phyloP scores from a whole-genome alignment of 2,888 invertebrate genomes.

The Aspidiotus destructor region DNA sequence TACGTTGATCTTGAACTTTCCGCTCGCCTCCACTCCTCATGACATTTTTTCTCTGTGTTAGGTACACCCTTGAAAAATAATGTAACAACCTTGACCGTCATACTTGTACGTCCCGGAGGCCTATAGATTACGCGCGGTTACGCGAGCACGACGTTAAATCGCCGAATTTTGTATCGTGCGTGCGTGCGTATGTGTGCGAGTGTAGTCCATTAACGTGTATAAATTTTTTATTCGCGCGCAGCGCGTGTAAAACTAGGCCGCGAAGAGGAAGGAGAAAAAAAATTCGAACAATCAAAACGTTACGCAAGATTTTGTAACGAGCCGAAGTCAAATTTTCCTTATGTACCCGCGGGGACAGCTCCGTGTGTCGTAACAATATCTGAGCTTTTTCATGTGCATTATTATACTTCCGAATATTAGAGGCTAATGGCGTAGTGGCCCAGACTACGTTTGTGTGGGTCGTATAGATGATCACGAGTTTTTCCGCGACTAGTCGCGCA shows the following conservation, averaged over 20 bases:
- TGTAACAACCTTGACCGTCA: conserved; percentile 9
- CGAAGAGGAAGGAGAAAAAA: background rate
- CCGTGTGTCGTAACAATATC: background rate
- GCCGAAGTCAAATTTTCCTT: too few species aligned
- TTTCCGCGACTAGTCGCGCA: too few species aligned
- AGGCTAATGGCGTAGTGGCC: too few species aligned
- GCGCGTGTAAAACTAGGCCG: background rate
- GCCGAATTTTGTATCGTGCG: background rate
- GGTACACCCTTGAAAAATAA: conserved; percentile 10
- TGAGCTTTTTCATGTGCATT: background rate
- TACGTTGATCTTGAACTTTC: conserved; percentile 13
- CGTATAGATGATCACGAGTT: too few species aligned
- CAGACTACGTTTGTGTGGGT: too few species aligned
- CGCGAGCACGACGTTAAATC: background rate
- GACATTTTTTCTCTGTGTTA: background rate
- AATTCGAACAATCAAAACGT: conserved; percentile 7
- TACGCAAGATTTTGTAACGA: conserved; percentile 14
- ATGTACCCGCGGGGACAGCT: too few species aligned
- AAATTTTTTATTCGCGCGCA: background rate
- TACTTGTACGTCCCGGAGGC: background rate
- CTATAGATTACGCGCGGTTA: background rate
- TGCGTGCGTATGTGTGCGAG: conserved; percentile 4
- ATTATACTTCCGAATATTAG: background rate
- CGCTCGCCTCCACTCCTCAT: background rate
- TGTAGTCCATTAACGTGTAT: background rate